Evolutionary conservation across 2,888 invertebrate genomes (phyloP).

Genomic region (Watsonalla binaria): DNA sequence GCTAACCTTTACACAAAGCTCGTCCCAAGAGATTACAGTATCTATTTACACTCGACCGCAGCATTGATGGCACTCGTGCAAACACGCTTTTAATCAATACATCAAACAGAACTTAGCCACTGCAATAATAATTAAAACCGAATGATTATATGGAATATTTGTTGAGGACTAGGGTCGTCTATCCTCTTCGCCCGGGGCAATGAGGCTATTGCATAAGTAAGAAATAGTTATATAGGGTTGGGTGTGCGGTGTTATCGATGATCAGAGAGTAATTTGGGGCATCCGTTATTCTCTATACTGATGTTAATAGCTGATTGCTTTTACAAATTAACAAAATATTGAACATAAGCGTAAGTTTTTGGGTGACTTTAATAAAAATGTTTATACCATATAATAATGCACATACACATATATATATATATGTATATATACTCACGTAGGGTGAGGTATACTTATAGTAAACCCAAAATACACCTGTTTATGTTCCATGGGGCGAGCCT

Average conservation of each 20-base stretch:
- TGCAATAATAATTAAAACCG: conserved; percentile 77
- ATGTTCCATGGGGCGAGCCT: too few species aligned
- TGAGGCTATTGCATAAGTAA: conserved; percentile 40
- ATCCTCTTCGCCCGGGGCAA: conserved; percentile 47
- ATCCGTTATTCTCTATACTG: not conserved
- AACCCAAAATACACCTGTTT: too few species aligned
- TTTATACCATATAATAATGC: too few species aligned
- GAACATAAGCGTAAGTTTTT: too few species aligned
- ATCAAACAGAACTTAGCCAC: conserved; percentile 75
- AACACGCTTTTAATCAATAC: conserved; percentile 77
- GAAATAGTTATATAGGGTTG: conserved; percentile 29
- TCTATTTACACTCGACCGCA: conserved; percentile 54
- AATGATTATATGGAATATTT: conserved; percentile 77
- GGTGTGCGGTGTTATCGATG: conserved; percentile 1
- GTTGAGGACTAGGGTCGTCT: conserved; percentile 63
- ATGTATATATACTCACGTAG: too few species aligned
- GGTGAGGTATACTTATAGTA: too few species aligned
- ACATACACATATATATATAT: too few species aligned
- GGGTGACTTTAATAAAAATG: too few species aligned
- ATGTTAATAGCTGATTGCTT: too few species aligned
- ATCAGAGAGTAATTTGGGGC: not conserved
- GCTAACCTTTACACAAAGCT: not conserved
- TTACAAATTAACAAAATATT: too few species aligned
- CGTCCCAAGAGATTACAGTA: conserved; percentile 39
- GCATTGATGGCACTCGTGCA: conserved; percentile 61